Evolutionary conservation across 2,113 vertebrate species (phyloP), one percentile per base, ranked within the genome.

Genomic region (Hiodon alosoides): DNA sequence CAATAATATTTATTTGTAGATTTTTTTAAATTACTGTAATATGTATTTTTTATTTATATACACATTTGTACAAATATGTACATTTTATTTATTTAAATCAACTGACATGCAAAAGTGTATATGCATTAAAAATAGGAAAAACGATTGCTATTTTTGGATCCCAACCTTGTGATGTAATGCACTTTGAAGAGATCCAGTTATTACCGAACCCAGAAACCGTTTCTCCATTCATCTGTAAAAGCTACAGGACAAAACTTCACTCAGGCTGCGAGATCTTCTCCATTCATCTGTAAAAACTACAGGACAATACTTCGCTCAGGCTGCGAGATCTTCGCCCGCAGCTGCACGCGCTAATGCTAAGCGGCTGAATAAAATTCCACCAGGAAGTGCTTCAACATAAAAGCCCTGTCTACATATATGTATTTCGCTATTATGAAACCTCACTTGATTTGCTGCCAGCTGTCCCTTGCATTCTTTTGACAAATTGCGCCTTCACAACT

Each of bases 401-500:
- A 81, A 73, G 74, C 75, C 76, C 71, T 76, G 71, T 79, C 72
- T 69, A 71, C 55, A 78, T 76, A 77, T 77, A 73, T 79, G 67
- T 69, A 80, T 80, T 72, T 74, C 68, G 68, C 70, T 71, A 54
- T 16, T 59, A 66, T 60, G 77, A 7, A 46, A 54, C 50, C 50
- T 52, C 71, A 53, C 66, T 90, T 85, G 83, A 83, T 80, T 85
- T 81, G 80, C 81, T 77, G 76, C 87, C 84, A 81, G 86, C 80
- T 72, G 85, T 73, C 83, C 81, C 86, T 89, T 89, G 58, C 86
- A 91, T 86, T 86, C 86, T 86, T 91, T 84, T 86, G 88, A 85
- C 80, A 90, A 91, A 90, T 92, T 90, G 83, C 83, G 87, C 87
- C 85, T 31, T 82, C 89, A 87, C 91, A 88, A 88, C 89, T 89